Conservation (phyloP, 2,888 invertebrate genomes). For the Leucophenga montana region DNA sequence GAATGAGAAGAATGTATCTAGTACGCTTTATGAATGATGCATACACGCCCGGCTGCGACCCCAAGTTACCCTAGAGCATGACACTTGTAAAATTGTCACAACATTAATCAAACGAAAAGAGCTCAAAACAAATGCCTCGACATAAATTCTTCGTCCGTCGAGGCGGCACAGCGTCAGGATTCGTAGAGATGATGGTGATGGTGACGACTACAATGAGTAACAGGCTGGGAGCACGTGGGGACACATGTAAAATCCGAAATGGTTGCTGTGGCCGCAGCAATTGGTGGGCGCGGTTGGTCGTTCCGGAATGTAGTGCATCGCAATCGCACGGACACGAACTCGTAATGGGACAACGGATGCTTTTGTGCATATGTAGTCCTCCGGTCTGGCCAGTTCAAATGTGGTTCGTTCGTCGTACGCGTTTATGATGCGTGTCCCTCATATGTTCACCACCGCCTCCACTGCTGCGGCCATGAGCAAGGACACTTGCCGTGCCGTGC, state of each 20-base stretch:
- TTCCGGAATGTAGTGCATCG: neutral
- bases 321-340: neutral
- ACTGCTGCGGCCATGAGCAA: constrained; percentile 34
- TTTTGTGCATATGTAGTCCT: neutral
- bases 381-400: neutral
- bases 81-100: constrained; percentile 60
- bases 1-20: neutral
- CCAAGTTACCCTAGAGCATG: constrained; percentile 40
- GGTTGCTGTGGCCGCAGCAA: neutral
- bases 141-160: constrained; percentile 51
- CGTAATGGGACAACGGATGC: neutral
- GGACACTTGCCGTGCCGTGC: constrained; percentile 55
- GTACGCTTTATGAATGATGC: constrained; percentile 45
- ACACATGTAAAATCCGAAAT: neutral
- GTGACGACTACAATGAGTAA: neutral
- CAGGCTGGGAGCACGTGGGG: neutral
- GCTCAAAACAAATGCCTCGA: constrained; percentile 53
- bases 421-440: neutral
- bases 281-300: neutral
- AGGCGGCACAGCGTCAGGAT: constrained; percentile 19
- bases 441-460: neutral
- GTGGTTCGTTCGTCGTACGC: neutral
- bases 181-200: neutral
- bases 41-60: constrained; percentile 49
- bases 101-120: constrained; percentile 59